Evolutionary conservation across 1,140 invertebrate genomes (phyloP), one percentile per base, ranked within the genome.

Genomic region (Phocides pigmalion): DNA sequence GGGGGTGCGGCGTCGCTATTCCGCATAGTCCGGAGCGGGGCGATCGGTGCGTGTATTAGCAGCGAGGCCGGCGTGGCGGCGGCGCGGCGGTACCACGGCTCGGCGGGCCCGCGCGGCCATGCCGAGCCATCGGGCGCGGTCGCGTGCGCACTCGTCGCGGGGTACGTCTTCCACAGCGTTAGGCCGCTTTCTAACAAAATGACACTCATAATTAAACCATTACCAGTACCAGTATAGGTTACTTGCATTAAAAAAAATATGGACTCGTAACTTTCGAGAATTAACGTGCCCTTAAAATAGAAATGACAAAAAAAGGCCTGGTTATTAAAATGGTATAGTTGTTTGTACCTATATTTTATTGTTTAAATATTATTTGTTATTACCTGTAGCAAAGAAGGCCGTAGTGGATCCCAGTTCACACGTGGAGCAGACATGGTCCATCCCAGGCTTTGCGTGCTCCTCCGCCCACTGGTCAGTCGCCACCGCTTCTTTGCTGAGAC

Each of bases 351-450:
- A n/a, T n/a, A n/a, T n/a, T n/a, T n/a, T n/a, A n/a, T n/a, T n/a
- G n/a, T n/a, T n/a, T n/a, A n/a, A n/a, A n/a, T n/a, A n/a, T n/a
- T n/a, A n/a, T n/a, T n/a, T n/a, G 6, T 19, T 32, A 32, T 56
- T 69, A 88, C 88, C 88, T 4, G 75, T 81, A 12, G 82, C 80
- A 53, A 87, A 82, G 64, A 90, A 90, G 0, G 88, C 81, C 0
- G 82, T 87, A 12, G 70, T 74, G 1, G 86, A 84, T 6, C 88
- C 88, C 1, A 90, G 73, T 15, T 72, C 62, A 49, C 84, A 87
- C 3, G 53, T 69, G 3, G 68, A 54, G 47, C 84, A 87, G 35
- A 82, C 76, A 4, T 72, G 50, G n/a, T 72, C 68, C 0, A 61
- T 64, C 14, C 58, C 72, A 0, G 54, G 68, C 8, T 72, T 72